Evolutionary conservation across 2,797 vertebrate species (phyloP), one percentile per base, ranked within the genome.

Genomic region (Sebastes kiyomatsui): DNA sequence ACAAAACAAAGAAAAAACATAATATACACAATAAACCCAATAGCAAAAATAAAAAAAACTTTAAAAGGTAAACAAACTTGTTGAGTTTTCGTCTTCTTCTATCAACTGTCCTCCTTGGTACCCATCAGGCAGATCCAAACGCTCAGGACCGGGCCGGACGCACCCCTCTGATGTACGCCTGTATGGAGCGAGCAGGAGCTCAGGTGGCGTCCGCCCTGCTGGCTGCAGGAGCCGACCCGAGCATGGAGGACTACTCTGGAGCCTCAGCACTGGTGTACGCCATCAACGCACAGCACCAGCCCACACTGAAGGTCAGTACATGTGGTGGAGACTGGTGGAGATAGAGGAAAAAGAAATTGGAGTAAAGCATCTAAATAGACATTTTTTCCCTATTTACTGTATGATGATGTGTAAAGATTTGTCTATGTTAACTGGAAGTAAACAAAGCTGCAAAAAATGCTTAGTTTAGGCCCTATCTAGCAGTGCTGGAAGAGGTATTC

Each of bases 111-210:
- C 22, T 79, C 18, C 28, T 70, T 64, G 30, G 9, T 64, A 6
- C 22, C 4, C 0, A 86, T 65, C 77, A 92, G 82, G 94, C 95
- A 2, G 94, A 96, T 70, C 95, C 95, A 3, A 95, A 96, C 12
- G 72, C 77, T 13, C 94, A 94, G 83, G 96, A 96, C 90, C 87
- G 72, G 16, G 38, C 81, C 0, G 96, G 96, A 9, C 92, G 94
- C n/a, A 95, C 93, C 0, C 85, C 96, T 46, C 93, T 96, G 5
- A 96, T 96, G 94, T 95, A 95, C 11, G 85, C 90, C 87, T 96
- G 95, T 18, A 93, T 92, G 91, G 87, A 91, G 79, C 88, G 86
- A 14, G 94, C 93, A 0, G 95, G 95, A 4, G 78, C 85, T 0
- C 91, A 86, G 72, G 93, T 95, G 67, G 94, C 87, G 0, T 81